A percentile compares a stretch with the other conserved stretches of the same genome.
Conservation (phyloP, 2,797 vertebrate species). For the Melopsittacus undulatus region DNA sequence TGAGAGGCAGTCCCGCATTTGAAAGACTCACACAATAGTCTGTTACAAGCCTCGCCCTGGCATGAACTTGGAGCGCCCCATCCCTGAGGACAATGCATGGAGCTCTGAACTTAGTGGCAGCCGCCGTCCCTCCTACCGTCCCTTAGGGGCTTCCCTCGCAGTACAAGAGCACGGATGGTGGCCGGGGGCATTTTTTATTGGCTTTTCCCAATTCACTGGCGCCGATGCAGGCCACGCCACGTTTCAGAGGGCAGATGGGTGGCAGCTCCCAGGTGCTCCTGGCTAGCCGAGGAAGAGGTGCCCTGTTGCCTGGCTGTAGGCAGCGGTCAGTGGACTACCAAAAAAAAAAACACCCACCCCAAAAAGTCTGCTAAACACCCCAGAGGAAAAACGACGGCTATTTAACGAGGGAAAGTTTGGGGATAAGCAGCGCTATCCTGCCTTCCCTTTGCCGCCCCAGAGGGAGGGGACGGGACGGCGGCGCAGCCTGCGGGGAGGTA, state of each 20-base stretch:
- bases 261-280: fast-evolving
- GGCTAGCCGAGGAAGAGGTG: not conserved
- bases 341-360: too few relatives aligned
- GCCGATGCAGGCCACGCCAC: not conserved
- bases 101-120: not conserved
- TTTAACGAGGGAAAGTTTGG: fast-evolving
- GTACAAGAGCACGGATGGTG: not conserved
- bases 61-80: not conserved
- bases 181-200: not conserved
- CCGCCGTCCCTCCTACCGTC: not conserved
- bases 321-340: fast-evolving
- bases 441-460: not conserved
- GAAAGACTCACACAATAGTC: not conserved
- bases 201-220: not conserved
- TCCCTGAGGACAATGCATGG: not conserved
- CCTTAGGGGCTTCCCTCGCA: not conserved
- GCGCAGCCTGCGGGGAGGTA: not conserved
- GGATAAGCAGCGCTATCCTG: not conserved
- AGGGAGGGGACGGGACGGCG: not conserved
- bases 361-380: not conserved
- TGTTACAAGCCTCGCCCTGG: not conserved
- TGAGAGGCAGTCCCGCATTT: not conserved
- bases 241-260: fast-evolving
- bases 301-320: not conserved
- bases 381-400: not conserved